Percentiles rank a stretch among this genome's conserved stretches.
Conservation (phyloP, 2,888 invertebrate species). For the Lasioglossum oenotherae region DNA sequence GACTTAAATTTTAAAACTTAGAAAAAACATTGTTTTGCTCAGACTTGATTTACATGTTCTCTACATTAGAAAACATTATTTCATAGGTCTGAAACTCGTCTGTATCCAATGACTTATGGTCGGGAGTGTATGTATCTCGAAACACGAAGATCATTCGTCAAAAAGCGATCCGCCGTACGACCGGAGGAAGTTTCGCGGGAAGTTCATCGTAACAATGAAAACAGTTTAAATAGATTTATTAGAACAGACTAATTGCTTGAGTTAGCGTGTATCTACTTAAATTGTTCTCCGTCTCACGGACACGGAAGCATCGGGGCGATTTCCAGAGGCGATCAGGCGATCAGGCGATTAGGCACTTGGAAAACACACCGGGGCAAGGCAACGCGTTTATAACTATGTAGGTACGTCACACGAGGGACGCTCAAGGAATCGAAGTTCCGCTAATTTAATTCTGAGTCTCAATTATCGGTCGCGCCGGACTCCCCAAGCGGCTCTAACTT, state of each 20-base stretch:
- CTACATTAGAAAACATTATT: too few species aligned
- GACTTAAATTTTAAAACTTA: too few species aligned
- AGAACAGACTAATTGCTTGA: not conserved
- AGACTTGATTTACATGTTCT: too few species aligned
- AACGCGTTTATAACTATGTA: slow-evolving; percentile 50
- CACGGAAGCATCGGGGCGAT: not conserved
- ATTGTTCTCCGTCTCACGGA: not conserved
- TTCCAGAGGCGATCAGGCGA: not conserved
- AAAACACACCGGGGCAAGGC: slow-evolving; percentile 19
- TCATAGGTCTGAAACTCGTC: too few species aligned
- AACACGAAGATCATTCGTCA: not conserved
- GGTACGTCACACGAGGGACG: slow-evolving; percentile 36
- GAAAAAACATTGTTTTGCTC: too few species aligned
- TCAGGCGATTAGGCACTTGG: slow-evolving; percentile 8
- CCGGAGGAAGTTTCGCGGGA: too few species aligned
- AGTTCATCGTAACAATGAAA: not conserved
- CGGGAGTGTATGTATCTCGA: too few species aligned
- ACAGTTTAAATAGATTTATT: not conserved
- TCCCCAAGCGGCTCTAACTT: slow-evolving; percentile 71
- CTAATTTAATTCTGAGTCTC: slow-evolving; percentile 76
- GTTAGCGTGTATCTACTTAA: not conserved
- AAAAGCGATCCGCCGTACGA: not conserved
- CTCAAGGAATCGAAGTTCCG: slow-evolving; percentile 67
- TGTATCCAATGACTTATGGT: too few species aligned
- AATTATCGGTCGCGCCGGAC: slow-evolving; percentile 75